phyloP scores from a whole-genome alignment of 1,140 invertebrate species.

The Meloidogyne exigua region DNA sequence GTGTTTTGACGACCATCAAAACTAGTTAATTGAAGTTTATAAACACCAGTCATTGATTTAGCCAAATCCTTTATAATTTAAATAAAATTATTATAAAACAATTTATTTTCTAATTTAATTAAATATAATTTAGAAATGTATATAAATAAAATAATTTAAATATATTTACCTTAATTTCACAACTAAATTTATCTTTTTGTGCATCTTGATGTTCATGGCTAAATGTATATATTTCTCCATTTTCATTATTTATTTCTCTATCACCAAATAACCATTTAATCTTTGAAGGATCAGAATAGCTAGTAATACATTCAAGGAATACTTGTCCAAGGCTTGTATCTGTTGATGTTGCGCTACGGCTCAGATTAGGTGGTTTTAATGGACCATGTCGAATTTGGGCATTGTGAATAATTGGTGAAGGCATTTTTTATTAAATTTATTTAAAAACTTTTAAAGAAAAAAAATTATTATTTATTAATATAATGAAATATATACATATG shows the following conservation, averaged over 20 bases:
- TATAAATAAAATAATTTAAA: too few species aligned
- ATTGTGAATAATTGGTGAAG: slow-evolving; percentile 19
- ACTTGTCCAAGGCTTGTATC: slow-evolving; percentile 25
- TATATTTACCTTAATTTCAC: slow-evolving; percentile 22
- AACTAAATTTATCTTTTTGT: slow-evolving; percentile 18
- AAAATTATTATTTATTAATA: too few species aligned
- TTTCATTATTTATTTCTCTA: slow-evolving; percentile 12
- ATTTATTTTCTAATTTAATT: too few species aligned
- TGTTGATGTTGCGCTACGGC: slow-evolving; percentile 1
- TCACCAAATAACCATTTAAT: slow-evolving; percentile 23
- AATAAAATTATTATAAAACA: too few species aligned
- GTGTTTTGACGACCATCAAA: slow-evolving; percentile 22
- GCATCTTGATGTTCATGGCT: slow-evolving; percentile 23
- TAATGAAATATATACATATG: too few species aligned
- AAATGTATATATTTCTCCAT: slow-evolving; percentile 3
- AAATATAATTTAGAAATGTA: too few species aligned
- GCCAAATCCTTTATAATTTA: slow-evolving; percentile 16
- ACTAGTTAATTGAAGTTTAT: slow-evolving; percentile 23
- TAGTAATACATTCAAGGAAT: slow-evolving; percentile 20
- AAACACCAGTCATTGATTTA: slow-evolving; percentile 18
- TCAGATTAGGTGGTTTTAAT: slow-evolving; percentile 22
- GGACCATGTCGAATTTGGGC: slow-evolving; percentile 26
- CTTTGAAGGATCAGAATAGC: slow-evolving; percentile 13
- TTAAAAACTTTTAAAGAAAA: too few species aligned
- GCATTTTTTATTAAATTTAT: slow-evolving; percentile 7